Base-by-base conservation (phyloP, 53 echinoderm and acorn worm genomes). In the Stichopus horrens region DNA sequence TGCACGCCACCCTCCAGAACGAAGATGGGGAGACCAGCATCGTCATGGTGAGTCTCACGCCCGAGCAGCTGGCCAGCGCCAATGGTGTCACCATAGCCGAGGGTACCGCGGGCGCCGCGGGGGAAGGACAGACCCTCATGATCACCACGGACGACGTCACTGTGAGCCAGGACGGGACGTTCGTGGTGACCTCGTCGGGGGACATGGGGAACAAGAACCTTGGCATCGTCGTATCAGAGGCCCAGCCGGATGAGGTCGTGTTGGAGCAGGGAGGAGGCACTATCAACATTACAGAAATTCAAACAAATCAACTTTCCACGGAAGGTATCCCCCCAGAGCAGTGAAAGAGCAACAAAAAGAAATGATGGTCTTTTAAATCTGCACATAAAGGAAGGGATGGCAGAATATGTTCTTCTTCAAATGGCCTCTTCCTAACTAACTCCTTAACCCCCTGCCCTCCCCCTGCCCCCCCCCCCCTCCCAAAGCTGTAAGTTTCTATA, bases 1-100 rank as follows among this genome's bases (percentile, higher is more conserved):
- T 96, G 96, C 96, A 96, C 74, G 94, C 96, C 86, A 96, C 94
- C 7, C 88, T 94, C 22, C 94, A 96, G 57, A 85, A 91, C n/a
- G 94, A 96, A 86, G 91, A 96, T 19, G 96, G 96, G 6, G 94
- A 96, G 57, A 96, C 96, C 4, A 94, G 94, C 79, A 94, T 94
- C 86, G 96, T 94, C 58, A 94, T 96, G 91, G 94, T 96, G 71
- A 96, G 94, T 86, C 92, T 96, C 5, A 93, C 94, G 23, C 92
- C 96, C 9, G 94, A 94, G 54, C 92, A 86, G 63, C 52, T 86
- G 4, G 86, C 86, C 13, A 74, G 63, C n/a, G 86, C 86, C 54
- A 56, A 86, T 19, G 86, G 86, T 10, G 86, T 86, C 16, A 86
- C 86, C 73, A 74, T 87, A 55, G 53, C 87, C 0, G 74, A 87